phyloP scores from a whole-genome alignment of 2,797 vertebrate genomes.

The Lepus oiostolus region DNA sequence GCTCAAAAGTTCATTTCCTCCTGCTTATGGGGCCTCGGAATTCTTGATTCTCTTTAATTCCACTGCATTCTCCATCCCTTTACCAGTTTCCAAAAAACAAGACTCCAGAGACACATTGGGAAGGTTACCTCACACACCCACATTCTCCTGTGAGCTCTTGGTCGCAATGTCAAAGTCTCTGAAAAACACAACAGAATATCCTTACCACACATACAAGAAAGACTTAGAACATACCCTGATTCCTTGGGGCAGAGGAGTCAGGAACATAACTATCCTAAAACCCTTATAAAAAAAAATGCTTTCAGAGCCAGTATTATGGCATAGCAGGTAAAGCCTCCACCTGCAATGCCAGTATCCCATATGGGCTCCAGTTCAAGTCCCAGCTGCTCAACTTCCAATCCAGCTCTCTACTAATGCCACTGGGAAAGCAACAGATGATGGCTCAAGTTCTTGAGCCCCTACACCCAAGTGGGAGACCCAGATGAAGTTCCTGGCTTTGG shows the following conservation, averaged over 20 bases:
- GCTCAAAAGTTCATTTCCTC: neutral
- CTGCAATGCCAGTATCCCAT: too few relatives aligned
- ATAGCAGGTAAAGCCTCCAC: too few relatives aligned
- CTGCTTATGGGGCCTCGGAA: neutral
- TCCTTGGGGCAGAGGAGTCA: neutral
- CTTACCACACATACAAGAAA: neutral
- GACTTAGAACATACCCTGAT: neutral
- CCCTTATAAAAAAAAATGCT: too few relatives aligned
- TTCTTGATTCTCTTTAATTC: conserved; percentile 15
- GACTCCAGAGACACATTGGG: too few relatives aligned
- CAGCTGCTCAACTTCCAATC: too few relatives aligned
- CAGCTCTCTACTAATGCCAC: too few relatives aligned
- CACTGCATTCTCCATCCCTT: neutral
- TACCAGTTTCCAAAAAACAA: neutral
- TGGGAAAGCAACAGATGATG: too few relatives aligned
- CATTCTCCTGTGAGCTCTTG: neutral
- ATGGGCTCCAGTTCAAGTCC: too few relatives aligned
- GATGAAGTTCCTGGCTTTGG: too few relatives aligned
- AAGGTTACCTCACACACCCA: neutral
- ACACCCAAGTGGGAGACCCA: too few relatives aligned
- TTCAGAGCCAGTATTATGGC: too few relatives aligned
- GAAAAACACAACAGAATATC: neutral
- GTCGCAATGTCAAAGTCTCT: neutral
- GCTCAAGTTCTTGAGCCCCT: too few relatives aligned
- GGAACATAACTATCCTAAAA: neutral